Evolutionary conservation across 2,797 vertebrate genomes (phyloP).

Genomic region (Jordanella pulchra): DNA sequence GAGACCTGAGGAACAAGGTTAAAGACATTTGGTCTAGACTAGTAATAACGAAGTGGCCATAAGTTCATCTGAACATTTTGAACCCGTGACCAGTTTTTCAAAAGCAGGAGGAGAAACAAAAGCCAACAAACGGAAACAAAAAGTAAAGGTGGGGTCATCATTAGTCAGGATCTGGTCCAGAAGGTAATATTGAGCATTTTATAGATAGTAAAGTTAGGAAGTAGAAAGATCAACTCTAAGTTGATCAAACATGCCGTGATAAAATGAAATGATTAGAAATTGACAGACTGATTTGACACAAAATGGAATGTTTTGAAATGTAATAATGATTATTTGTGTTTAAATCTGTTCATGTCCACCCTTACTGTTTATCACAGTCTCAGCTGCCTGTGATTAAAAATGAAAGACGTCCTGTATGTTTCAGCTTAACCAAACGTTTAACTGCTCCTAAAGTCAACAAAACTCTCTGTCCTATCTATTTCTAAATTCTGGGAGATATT

Average conservation of each 20-base stretch:
- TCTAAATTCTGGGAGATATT: slow-evolving; percentile 9
- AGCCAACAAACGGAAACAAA: background rate
- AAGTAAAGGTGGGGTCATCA: too few relatives aligned
- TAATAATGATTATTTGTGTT: background rate
- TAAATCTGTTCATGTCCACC: background rate
- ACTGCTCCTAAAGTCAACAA: background rate
- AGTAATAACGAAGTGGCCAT: too few relatives aligned
- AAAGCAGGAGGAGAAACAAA: background rate
- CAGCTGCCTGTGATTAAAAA: slow-evolving; percentile 3
- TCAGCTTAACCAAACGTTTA: background rate
- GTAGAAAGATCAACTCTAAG: too few relatives aligned
- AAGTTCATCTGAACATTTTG: too few relatives aligned
- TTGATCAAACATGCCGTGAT: background rate
- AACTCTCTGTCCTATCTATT: background rate
- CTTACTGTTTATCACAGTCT: background rate
- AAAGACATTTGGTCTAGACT: too few relatives aligned
- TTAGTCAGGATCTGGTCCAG: background rate
- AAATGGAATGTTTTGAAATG: background rate
- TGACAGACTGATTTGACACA: background rate
- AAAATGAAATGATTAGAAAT: background rate
- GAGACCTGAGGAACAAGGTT: too few relatives aligned
- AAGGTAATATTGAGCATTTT: too few relatives aligned
- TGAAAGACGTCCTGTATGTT: background rate
- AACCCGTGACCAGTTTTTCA: background rate
- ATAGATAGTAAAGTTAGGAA: too few relatives aligned